A percentile compares a stretch with the other conserved stretches of the same genome.
Evolutionary conservation across 2,113 vertebrate species (phyloP).

Genomic region (Podarcis raffonei): DNA sequence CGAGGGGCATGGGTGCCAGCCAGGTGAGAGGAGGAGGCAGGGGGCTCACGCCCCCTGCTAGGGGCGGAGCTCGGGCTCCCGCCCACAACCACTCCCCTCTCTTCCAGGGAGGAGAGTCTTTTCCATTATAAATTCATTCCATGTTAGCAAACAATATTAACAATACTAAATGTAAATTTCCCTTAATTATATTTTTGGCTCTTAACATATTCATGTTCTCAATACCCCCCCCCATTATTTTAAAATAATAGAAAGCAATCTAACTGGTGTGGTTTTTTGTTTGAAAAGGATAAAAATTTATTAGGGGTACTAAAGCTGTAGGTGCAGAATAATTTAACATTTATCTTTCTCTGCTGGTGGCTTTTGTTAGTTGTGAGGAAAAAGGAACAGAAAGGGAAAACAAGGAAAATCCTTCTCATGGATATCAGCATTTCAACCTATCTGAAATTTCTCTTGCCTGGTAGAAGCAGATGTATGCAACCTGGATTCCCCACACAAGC

Average conservation of each 20-base stretch:
- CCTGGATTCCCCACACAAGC: neutral
- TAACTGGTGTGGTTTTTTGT: neutral
- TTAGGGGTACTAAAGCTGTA: neutral
- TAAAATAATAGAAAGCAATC: too few species aligned
- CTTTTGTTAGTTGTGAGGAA: neutral
- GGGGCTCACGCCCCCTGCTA: too few species aligned
- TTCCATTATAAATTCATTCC: too few species aligned
- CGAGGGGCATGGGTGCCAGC: too few species aligned
- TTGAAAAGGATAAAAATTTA: neutral
- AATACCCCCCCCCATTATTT: neutral
- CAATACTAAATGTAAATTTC: too few species aligned
- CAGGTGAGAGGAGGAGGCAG: too few species aligned
- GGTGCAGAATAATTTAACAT: neutral
- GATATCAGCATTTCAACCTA: neutral
- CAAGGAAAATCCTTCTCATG: neutral
- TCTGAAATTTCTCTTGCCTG: neutral
- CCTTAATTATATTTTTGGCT: too few species aligned
- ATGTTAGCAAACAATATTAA: too few species aligned
- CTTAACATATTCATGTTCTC: neutral
- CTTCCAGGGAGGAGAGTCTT: too few species aligned
- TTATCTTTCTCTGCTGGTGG: neutral
- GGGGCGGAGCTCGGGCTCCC: too few species aligned
- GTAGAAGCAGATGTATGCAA: neutral
- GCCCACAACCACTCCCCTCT: too few species aligned
- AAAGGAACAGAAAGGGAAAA: neutral